Conservation (phyloP, 2,113 vertebrate species). For the Thamnophis sirtalis region DNA sequence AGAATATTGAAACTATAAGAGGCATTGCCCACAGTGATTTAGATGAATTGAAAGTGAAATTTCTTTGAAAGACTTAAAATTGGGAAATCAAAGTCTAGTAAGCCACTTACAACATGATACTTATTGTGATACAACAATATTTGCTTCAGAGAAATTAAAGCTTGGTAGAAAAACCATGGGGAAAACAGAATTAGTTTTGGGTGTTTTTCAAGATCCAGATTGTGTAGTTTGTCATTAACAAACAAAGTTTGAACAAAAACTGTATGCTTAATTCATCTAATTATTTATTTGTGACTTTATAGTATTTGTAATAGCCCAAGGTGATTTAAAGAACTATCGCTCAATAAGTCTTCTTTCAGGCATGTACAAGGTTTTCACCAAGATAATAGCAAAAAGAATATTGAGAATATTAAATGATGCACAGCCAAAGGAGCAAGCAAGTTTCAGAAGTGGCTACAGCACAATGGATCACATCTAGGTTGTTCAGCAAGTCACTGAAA, state of each 20-base stretch:
- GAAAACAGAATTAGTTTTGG: background rate
- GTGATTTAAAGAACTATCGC: background rate
- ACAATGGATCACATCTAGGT: background rate
- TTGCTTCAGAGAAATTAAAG: background rate
- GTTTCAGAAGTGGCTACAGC: background rate
- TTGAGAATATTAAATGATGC: background rate
- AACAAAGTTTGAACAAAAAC: background rate
- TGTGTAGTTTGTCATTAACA: background rate
- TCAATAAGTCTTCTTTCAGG: background rate
- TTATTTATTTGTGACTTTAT: background rate
- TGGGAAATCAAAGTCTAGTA: background rate
- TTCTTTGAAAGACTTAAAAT: background rate
- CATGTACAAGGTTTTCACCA: background rate
- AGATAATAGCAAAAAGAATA: background rate
- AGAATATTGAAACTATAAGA: background rate
- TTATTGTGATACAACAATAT: too few relatives aligned
- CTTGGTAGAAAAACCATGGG: background rate
- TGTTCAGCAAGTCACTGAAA: background rate
- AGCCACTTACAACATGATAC: background rate
- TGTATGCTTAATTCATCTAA: background rate
- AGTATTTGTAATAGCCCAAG: background rate
- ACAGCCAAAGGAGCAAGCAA: background rate
- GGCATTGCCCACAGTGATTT: background rate
- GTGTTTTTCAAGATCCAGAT: background rate
- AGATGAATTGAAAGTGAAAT: background rate